Evolutionary conservation across 2,888 invertebrate species (phyloP).

Genomic region (Gymnocheta viridis): DNA sequence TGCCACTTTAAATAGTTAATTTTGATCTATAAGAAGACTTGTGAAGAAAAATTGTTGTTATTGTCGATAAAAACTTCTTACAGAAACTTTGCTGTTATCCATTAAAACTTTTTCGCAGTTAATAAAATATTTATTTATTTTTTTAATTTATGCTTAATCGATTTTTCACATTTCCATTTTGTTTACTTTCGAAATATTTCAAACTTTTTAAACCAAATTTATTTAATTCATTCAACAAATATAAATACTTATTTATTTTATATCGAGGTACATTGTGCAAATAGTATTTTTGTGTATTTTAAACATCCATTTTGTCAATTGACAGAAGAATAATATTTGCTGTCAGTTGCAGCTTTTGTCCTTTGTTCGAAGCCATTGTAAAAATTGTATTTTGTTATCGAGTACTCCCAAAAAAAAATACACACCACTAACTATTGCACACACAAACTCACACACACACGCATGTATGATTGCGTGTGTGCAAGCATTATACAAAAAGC

Average conservation of each 20-base stretch:
- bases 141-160: background rate
- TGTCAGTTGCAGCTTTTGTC: constrained; percentile 81
- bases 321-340: constrained; percentile 81
- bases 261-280: background rate
- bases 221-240: constrained; percentile 14
- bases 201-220: constrained; percentile 25
- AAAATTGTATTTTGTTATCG: constrained; percentile 67
- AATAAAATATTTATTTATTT: too few species aligned
- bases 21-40: too few species aligned
- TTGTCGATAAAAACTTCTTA: background rate
- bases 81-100: background rate
- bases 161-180: constrained; percentile 4
- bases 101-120: background rate
- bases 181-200: constrained; percentile 24
- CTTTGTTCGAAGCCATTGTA: constrained; percentile 71
- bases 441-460: constrained; percentile 19
- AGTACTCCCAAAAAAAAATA: constrained; percentile 48
- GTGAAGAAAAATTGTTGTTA: background rate
- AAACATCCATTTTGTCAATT: constrained; percentile 81
- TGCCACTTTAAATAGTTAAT: too few species aligned
- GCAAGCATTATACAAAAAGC: background rate
- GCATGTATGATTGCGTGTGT: too few species aligned
- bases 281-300: constrained; percentile 73
- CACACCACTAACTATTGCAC: background rate
- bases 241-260: background rate